These are phyloP conservation scores for Propithecus coquereli DNA, from an alignment of 2,113 vertebrate species.

Conservation along the genomic window DNA sequence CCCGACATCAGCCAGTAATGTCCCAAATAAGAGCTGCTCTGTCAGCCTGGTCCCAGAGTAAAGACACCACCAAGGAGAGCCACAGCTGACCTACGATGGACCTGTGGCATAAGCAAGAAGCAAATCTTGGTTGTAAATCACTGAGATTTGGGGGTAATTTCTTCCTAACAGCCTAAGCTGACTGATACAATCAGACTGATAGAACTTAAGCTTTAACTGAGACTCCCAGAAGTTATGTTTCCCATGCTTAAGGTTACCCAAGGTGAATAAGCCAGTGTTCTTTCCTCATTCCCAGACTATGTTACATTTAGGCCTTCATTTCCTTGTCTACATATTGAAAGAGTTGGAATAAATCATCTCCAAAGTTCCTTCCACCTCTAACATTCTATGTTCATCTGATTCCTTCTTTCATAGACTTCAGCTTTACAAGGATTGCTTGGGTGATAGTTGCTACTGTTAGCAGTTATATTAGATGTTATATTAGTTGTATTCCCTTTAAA, in stretches of 20 bases:
- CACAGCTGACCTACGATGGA: not conserved
- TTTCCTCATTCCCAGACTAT: not conserved
- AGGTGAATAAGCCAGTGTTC: not conserved
- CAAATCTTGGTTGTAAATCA: not conserved
- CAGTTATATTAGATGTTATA: not conserved
- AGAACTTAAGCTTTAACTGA: not conserved
- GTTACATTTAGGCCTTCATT: not conserved
- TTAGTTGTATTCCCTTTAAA: not conserved
- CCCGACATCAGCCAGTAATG: not conserved
- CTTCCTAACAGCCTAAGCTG: not conserved
- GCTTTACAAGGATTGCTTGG: not conserved
- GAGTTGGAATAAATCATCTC: not conserved
- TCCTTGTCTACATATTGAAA: not conserved
- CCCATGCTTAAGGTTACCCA: not conserved
- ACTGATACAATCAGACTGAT: not conserved
- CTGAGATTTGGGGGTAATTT: not conserved
- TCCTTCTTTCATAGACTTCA: not conserved
- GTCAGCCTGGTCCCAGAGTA: not conserved
- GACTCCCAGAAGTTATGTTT: not conserved
- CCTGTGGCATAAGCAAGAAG: not conserved
- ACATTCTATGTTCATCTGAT: not conserved
- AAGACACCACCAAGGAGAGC: not conserved
- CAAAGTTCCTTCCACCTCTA: not conserved
- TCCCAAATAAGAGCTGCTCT: not conserved
- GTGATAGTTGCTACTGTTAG: not conserved